Evolutionary conservation across 1,140 invertebrate species (phyloP).

Genomic region (Trichogramma pretiosum): DNA sequence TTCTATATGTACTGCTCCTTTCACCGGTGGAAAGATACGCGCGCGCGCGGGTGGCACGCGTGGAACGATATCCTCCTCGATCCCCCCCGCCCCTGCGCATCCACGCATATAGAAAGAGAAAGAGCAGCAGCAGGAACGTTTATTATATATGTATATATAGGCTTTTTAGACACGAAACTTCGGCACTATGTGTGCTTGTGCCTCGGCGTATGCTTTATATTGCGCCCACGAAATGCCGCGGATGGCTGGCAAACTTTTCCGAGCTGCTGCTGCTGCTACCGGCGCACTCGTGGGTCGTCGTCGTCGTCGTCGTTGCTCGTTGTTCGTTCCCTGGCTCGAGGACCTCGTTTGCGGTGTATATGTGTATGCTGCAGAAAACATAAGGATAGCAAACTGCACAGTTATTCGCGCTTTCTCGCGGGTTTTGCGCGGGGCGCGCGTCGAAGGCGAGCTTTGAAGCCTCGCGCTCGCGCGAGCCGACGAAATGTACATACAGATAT

Average conservation of each 20-base stretch:
- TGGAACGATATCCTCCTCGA: too few relatives aligned
- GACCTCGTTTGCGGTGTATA: too few relatives aligned
- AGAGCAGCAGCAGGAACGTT: too few relatives aligned
- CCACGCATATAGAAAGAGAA: neutral
- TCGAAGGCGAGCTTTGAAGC: constrained; percentile 17
- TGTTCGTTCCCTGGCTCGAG: neutral
- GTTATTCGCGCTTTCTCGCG: constrained; percentile 12
- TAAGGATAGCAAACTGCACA: too few relatives aligned
- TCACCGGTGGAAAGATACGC: constrained; percentile 37
- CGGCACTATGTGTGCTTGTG: too few relatives aligned
- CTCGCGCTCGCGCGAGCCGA: too few relatives aligned
- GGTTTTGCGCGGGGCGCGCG: neutral
- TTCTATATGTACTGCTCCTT: too few relatives aligned
- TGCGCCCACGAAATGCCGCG: constrained; percentile 28
- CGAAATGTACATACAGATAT: too few relatives aligned
- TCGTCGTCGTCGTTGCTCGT: too few relatives aligned
- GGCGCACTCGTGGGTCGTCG: too few relatives aligned
- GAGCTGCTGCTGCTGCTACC: constrained; percentile 12
- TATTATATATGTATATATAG: neutral
- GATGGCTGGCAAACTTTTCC: constrained; percentile 27
- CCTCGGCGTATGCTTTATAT: too few relatives aligned
- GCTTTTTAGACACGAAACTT: neutral
- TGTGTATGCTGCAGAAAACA: too few relatives aligned
- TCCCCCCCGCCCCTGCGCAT: neutral
- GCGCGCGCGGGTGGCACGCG: neutral